A percentile compares a stretch with the other conserved stretches of the same genome.
Conservation (phyloP, 2,113 vertebrate species). For the Onychorhynchus coronatus region DNA sequence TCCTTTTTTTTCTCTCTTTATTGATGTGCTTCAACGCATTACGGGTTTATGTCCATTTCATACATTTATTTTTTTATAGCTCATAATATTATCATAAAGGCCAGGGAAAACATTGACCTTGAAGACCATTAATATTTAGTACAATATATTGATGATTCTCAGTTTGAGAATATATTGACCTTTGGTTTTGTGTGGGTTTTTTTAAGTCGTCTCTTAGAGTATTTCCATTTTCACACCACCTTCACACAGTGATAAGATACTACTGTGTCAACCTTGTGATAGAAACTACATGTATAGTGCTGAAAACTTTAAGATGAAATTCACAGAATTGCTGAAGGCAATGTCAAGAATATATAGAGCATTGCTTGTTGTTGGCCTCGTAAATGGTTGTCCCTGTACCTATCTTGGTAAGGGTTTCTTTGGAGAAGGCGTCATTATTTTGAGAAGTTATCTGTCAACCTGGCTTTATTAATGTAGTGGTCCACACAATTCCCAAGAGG, state of each 20-base stretch:
- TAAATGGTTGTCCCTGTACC: not conserved
- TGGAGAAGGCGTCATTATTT: not conserved
- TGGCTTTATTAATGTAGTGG: not conserved
- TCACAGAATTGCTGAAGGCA: not conserved
- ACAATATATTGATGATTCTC: not conserved
- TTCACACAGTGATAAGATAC: not conserved
- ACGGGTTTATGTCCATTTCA: not conserved
- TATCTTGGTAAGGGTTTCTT: not conserved
- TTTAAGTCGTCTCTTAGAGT: not conserved
- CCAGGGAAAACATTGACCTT: not conserved
- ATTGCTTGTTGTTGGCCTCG: not conserved
- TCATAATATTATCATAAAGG: not conserved
- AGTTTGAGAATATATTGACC: not conserved
- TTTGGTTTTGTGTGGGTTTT: not conserved
- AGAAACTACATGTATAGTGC: fast-evolving
- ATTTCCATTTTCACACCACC: not conserved
- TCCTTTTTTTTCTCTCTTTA: not conserved
- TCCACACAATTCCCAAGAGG: not conserved
- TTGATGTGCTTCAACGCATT: not conserved
- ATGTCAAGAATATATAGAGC: not conserved
- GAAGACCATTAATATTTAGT: not conserved
- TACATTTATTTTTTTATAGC: not conserved
- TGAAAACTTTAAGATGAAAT: not conserved
- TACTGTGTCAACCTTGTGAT: not conserved
- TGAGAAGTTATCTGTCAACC: not conserved